Percentiles rank a stretch among this genome's conserved stretches.
Conservation (phyloP, 2,797 vertebrate species). For the Neopelma chrysocephalum region DNA sequence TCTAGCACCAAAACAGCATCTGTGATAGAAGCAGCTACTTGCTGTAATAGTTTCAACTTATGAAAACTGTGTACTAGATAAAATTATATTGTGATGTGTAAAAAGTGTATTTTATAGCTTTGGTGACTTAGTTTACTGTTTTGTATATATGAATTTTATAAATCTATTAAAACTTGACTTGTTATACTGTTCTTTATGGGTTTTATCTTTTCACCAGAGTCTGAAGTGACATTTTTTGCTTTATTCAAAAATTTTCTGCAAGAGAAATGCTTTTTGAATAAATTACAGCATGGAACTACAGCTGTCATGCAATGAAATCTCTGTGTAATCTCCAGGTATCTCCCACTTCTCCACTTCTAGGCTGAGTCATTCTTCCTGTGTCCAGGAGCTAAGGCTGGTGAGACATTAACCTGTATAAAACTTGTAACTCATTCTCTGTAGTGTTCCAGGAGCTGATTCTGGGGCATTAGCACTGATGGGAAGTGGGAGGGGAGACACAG, state of each 20-base stretch:
- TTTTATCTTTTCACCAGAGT: background rate
- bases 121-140: slow-evolving; percentile 72
- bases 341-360: background rate
- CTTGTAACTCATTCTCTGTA: background rate
- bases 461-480: background rate
- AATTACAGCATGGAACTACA: background rate
- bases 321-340: background rate
- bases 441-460: background rate
- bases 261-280: background rate
- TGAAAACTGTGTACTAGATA: slow-evolving; percentile 60
- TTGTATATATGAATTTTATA: slow-evolving; percentile 83
- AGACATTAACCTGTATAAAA: background rate
- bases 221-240: background rate
- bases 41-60: slow-evolving; percentile 61
- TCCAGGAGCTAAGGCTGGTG: background rate
- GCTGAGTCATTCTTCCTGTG: background rate
- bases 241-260: background rate
- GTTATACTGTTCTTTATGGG: slow-evolving; percentile 27
- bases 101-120: slow-evolving; percentile 70
- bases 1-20: slow-evolving; percentile 57
- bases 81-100: slow-evolving; percentile 64
- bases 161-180: slow-evolving; percentile 78
- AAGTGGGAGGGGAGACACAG: background rate
- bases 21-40: slow-evolving; percentile 56
- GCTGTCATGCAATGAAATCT: background rate